These are phyloP conservation scores for Siphamia tubifer DNA, from an alignment of 2,113 vertebrate species.

Conservation along the genomic window DNA sequence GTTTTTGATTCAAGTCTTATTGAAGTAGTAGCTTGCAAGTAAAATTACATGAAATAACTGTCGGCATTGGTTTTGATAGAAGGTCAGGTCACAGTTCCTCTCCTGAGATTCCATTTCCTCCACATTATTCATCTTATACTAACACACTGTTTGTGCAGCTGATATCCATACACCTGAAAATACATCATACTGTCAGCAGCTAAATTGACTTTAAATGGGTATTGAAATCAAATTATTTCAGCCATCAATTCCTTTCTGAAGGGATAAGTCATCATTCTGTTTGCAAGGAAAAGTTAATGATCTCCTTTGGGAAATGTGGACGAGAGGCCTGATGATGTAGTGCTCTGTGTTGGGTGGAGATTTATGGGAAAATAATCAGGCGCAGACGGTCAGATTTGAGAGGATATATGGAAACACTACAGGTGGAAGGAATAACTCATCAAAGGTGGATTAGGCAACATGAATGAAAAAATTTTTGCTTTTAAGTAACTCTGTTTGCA, in stretches of 20 bases:
- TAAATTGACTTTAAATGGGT: conserved; percentile 54
- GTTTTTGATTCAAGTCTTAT: conserved; percentile 1
- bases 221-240: conserved; percentile 57
- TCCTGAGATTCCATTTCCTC: conserved; percentile 54
- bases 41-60: conserved; percentile 9
- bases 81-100: conserved; percentile 27
- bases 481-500: background rate
- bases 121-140: conserved; percentile 27
- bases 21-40: conserved; percentile 15
- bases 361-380: conserved; percentile 37
- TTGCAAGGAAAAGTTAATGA: conserved; percentile 40
- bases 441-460: conserved; percentile 4
- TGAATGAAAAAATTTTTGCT: background rate
- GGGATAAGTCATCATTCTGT: conserved; percentile 36
- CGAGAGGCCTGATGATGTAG: conserved; percentile 32
- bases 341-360: conserved; percentile 1
- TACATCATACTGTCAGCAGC: conserved; percentile 66
- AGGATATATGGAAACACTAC: background rate
- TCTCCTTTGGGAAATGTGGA: conserved; percentile 37
- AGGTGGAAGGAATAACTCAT: background rate
- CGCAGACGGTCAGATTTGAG: conserved; percentile 5
- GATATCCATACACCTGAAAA: conserved; percentile 60
- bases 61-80: background rate
- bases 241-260: conserved; percentile 41
- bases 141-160: conserved; percentile 69